These are phyloP conservation scores for Hafferia zeledoni DNA, from an alignment of 2,797 vertebrate genomes.

Conservation along the genomic window DNA sequence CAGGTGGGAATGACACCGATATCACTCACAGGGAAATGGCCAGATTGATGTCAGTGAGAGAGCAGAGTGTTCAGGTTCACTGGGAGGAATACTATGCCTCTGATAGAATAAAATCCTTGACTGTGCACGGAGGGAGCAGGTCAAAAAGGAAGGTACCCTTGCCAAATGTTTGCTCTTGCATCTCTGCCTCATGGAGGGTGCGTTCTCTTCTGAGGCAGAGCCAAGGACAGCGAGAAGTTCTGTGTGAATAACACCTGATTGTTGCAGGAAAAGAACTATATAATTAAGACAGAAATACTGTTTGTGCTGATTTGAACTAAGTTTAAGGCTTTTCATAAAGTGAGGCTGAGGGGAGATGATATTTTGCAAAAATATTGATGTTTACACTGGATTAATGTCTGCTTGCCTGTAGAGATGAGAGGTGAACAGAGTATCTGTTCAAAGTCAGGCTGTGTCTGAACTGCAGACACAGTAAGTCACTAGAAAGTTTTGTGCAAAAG, in stretches of 20 bases:
- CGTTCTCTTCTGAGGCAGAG: conserved; percentile 70
- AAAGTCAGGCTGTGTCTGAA: conserved; percentile 44
- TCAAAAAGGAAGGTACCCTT: neutral
- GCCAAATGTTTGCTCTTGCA: conserved; percentile 74
- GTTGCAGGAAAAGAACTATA: conserved; percentile 60
- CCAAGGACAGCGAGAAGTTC: conserved; percentile 71
- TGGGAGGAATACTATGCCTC: conserved; percentile 21
- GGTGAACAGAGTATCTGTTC: neutral
- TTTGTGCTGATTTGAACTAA: conserved; percentile 73
- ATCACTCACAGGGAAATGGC: conserved; percentile 12
- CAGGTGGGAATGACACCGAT: conserved; percentile 12
- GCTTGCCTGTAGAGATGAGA: conserved; percentile 45
- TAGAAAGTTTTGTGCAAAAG: conserved; percentile 20
- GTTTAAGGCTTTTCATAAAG: conserved; percentile 71
- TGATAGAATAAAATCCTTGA: conserved; percentile 18
- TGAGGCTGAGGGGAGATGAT: conserved; percentile 45
- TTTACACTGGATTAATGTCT: conserved; percentile 75
- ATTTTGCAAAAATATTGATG: conserved; percentile 75
- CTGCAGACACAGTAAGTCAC: conserved; percentile 10
- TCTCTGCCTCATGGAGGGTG: conserved; percentile 49
- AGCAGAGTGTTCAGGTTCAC: conserved; percentile 16
- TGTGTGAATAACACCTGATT: conserved; percentile 73
- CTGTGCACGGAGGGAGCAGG: neutral
- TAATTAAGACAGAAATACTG: conserved; percentile 74
- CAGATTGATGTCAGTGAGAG: conserved; percentile 48